These are phyloP conservation scores for Leptodactylus fuscus DNA, from an alignment of 2,113 vertebrate species.

Conservation along the genomic window DNA sequence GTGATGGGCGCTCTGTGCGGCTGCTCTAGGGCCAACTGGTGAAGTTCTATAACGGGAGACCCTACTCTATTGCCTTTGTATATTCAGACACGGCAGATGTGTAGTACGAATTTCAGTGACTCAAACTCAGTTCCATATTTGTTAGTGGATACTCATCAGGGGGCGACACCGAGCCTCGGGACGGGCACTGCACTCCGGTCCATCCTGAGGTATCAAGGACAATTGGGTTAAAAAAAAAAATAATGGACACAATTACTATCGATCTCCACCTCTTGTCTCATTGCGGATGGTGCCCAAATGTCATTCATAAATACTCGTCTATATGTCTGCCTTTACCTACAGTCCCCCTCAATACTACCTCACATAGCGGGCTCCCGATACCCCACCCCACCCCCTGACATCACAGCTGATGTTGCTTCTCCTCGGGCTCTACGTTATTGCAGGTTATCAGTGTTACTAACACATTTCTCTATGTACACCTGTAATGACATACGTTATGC, in stretches of 20 bases:
- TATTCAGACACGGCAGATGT: too few species aligned
- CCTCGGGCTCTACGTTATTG: background rate
- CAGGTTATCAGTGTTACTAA: constrained; percentile 10
- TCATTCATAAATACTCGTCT: background rate
- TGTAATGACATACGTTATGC: background rate
- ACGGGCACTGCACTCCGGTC: too few species aligned
- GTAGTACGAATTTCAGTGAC: too few species aligned
- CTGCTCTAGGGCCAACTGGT: too few species aligned
- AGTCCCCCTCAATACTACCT: background rate
- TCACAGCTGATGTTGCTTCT: background rate
- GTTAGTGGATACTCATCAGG: too few species aligned
- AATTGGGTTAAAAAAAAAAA: background rate
- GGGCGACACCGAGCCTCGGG: too few species aligned
- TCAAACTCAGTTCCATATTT: too few species aligned
- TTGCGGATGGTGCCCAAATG: background rate
- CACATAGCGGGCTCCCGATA: background rate
- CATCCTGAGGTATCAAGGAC: background rate
- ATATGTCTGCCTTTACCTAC: background rate
- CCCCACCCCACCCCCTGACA: background rate
- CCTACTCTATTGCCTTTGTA: too few species aligned
- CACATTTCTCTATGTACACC: background rate
- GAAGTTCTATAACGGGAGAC: too few species aligned
- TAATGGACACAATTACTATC: too few species aligned
- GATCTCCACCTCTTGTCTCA: too few species aligned
- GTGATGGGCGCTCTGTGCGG: too few species aligned